Conservation (phyloP, 2,113 vertebrate genomes). For the Guaruba guarouba region DNA sequence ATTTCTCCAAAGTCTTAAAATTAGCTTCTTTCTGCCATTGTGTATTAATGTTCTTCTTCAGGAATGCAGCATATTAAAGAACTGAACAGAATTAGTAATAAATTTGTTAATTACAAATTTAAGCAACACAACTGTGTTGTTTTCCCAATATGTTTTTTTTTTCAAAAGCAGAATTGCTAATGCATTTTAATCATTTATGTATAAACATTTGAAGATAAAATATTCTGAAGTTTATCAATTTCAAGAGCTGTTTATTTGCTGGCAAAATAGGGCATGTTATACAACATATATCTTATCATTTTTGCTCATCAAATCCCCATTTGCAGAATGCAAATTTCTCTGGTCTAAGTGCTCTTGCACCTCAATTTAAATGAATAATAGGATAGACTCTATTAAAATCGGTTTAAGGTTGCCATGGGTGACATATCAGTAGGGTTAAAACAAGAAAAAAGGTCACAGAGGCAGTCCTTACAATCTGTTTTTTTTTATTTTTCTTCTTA, state of each 20-base stretch:
- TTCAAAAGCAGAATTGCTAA: slow-evolving; percentile 85
- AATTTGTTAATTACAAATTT: slow-evolving; percentile 92
- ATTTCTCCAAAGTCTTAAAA: slow-evolving; percentile 91
- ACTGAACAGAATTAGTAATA: slow-evolving; percentile 88
- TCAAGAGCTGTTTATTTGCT: slow-evolving; percentile 88
- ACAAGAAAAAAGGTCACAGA: slow-evolving; percentile 85
- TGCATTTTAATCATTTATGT: slow-evolving; percentile 89
- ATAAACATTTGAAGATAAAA: slow-evolving; percentile 87
- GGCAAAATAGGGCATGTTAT: slow-evolving; percentile 88
- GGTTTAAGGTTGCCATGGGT: slow-evolving; percentile 88
- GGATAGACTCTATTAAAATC: slow-evolving; percentile 88
- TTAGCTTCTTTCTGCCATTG: slow-evolving; percentile 90
- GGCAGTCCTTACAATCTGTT: slow-evolving; percentile 81
- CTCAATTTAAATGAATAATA: slow-evolving; percentile 91
- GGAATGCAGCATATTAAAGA: slow-evolving; percentile 87
- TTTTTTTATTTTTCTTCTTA: slow-evolving; percentile 69
- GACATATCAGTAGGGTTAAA: slow-evolving; percentile 88
- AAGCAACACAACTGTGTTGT: slow-evolving; percentile 87
- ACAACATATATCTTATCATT: slow-evolving; percentile 91
- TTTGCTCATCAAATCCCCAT: slow-evolving; percentile 90
- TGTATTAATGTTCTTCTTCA: slow-evolving; percentile 88
- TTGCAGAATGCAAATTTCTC: slow-evolving; percentile 88
- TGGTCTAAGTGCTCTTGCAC: slow-evolving; percentile 88
- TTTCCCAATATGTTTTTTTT: slow-evolving; percentile 84
- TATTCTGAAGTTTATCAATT: slow-evolving; percentile 89